Base-by-base conservation (phyloP, 2,888 invertebrate genomes). In the Cerceris rybyensis region DNA sequence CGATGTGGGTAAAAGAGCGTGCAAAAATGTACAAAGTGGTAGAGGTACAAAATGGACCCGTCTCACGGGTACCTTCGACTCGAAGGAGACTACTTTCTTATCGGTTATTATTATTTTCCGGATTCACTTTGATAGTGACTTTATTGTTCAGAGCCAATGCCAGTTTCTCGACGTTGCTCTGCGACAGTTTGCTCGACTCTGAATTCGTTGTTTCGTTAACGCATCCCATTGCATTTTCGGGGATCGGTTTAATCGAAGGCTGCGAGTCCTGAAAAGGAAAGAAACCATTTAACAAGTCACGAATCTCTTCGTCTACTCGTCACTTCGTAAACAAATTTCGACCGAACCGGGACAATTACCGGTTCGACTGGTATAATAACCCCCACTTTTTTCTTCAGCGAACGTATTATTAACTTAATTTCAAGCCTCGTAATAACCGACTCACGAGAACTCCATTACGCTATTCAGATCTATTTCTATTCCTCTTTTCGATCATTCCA, bases 121-220 rank as follows among this genome's bases (percentile, higher is more conserved):
- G 91, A 78, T 88, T 92, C 72, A 92, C 89, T 86, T 89, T 91
- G 68, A 93, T 92, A 78, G 92, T 92, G 65, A 93, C 92, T 85
- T 91, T 91, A 84, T 92, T 92, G 80, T 86, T 88, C 65, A 92
- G 78, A 63, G 88, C 88, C 8, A 88, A 87, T 13, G 92, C 90
- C 67, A 92, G 79, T 72, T 91, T 92, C 54, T 92, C 92, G 11
- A 92, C 86, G 78, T 86, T 91, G 52, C 87, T 88, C 50, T 89
- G 89, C 7, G 82, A 66, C 60, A 86, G 70, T 52, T 83, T 83
- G 14, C 67, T 73, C 8, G 83, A 75, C 50, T 86, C 86, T n/a
- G 83, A 17, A 82, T 86, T 78, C 83, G 88, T 78, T 83, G 86
- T 75, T 16, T 86, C 86, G 63, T 70, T 86, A 54, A 16, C 72